These are phyloP conservation scores for Chionomys nivalis DNA, from an alignment of 2,113 vertebrate species.

Conservation along the genomic window DNA sequence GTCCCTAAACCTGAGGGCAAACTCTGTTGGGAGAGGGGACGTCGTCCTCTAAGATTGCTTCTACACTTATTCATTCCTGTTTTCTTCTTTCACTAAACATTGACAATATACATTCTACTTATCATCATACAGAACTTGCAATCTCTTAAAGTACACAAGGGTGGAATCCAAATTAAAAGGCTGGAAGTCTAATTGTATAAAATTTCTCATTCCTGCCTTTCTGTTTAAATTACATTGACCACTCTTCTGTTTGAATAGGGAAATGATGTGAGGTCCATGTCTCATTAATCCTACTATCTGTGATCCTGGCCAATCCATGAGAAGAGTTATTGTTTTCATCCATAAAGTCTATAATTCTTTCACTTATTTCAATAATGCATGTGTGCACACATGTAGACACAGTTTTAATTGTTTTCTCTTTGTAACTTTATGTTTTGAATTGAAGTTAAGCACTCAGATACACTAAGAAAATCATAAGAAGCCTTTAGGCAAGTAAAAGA, in stretches of 20 bases:
- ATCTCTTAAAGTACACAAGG: not conserved
- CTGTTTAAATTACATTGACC: constrained; percentile 18
- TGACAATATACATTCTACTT: constrained; percentile 14
- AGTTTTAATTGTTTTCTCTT: not conserved
- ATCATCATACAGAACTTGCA: not conserved
- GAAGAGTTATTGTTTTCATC: not conserved
- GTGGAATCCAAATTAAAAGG: not conserved
- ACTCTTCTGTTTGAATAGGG: not conserved
- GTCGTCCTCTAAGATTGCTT: no score
- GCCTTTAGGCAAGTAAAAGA: not conserved
- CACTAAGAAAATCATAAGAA: not conserved
- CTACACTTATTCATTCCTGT: not conserved
- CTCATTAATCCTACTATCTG: not conserved
- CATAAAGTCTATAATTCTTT: not conserved
- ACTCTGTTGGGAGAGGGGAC: no score
- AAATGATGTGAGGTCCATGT: not conserved
- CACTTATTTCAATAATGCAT: not conserved
- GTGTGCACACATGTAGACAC: not conserved
- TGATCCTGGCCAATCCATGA: not conserved
- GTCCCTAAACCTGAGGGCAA: no score
- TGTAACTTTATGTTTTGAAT: constrained; percentile 13
- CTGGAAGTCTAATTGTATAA: not conserved
- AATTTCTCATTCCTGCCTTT: not conserved
- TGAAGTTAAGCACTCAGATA: not conserved
- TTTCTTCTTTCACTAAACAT: not conserved